A percentile compares a stretch with the other conserved stretches of the same genome.
phyloP scores from a whole-genome alignment of 2,888 invertebrate species.

The Pheosia tremula region DNA sequence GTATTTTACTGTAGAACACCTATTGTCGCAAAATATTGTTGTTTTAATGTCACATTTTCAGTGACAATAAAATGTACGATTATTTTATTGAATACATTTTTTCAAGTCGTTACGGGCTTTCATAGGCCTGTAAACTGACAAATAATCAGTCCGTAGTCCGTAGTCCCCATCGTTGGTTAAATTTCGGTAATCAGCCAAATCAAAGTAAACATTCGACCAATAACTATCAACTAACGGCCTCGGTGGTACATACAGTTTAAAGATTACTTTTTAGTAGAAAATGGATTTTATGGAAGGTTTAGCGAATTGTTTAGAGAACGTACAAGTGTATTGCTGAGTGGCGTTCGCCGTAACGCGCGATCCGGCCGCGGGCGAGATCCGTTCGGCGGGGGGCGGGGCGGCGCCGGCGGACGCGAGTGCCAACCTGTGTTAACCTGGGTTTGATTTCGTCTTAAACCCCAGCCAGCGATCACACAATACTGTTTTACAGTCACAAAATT shows the following conservation, averaged over 20 bases:
- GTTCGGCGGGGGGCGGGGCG: conserved; percentile 42
- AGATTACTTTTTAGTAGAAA: neutral
- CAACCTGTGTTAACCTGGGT: conserved; percentile 60
- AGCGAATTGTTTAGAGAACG: conserved; percentile 23
- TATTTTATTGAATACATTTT: conserved; percentile 8
- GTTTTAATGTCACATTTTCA: conserved; percentile 13
- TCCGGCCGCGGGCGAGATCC: conserved; percentile 41
- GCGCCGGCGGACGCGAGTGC: conserved; percentile 53
- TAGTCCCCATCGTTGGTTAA: too few relatives aligned
- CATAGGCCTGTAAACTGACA: too few relatives aligned
- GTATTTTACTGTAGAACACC: conserved; percentile 2
- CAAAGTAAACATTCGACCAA: too few relatives aligned
- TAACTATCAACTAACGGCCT: too few relatives aligned
- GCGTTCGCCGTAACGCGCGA: conserved; percentile 30
- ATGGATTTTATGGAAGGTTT: conserved; percentile 10
- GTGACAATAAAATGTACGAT: conserved; percentile 28
- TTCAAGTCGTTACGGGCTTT: too few relatives aligned
- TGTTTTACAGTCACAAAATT: neutral
- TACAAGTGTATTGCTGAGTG: conserved; percentile 27
- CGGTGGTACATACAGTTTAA: too few relatives aligned
- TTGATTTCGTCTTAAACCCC: conserved; percentile 50
- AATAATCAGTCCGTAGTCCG: too few relatives aligned
- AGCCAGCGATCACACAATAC: neutral
- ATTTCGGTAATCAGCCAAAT: too few relatives aligned
- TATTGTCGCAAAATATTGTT: conserved; percentile 14